These are phyloP conservation scores for Hyppa rectilinea DNA, from an alignment of 2,888 invertebrate species.

Conservation along the genomic window DNA sequence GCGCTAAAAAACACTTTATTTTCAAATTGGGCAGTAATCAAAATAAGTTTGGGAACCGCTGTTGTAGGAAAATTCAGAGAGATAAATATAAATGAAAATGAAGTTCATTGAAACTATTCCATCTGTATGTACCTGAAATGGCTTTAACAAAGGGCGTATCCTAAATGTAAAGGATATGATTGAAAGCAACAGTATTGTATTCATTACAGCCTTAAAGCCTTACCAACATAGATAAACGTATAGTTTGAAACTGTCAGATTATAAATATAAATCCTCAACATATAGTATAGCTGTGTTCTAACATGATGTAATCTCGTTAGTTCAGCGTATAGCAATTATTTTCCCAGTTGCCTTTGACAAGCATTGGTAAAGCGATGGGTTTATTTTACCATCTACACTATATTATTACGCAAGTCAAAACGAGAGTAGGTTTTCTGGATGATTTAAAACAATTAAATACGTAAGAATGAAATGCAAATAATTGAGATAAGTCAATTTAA, in stretches of 20 bases:
- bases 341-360: conserved; percentile 20
- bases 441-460: background rate
- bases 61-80: background rate
- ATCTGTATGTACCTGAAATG: background rate
- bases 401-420: background rate
- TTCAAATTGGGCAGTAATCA: too few relatives aligned
- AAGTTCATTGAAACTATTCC: background rate
- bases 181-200: background rate
- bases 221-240: background rate
- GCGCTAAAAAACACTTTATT: too few relatives aligned
- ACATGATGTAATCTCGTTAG: conserved; percentile 26
- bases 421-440: background rate
- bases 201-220: background rate
- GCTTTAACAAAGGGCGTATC: background rate
- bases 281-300: background rate
- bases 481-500: background rate
- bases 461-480: background rate
- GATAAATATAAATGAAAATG: background rate
- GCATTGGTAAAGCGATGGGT: background rate
- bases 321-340: conserved; percentile 32
- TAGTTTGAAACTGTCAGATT: conserved; percentile 31
- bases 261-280: conserved; percentile 23
- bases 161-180: background rate
- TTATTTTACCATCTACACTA: background rate
- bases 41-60: too few relatives aligned